A percentile compares a stretch with the other conserved stretches of the same genome.
phyloP scores from a whole-genome alignment of 2,888 invertebrate genomes.

The Mellilla xanthometata region DNA sequence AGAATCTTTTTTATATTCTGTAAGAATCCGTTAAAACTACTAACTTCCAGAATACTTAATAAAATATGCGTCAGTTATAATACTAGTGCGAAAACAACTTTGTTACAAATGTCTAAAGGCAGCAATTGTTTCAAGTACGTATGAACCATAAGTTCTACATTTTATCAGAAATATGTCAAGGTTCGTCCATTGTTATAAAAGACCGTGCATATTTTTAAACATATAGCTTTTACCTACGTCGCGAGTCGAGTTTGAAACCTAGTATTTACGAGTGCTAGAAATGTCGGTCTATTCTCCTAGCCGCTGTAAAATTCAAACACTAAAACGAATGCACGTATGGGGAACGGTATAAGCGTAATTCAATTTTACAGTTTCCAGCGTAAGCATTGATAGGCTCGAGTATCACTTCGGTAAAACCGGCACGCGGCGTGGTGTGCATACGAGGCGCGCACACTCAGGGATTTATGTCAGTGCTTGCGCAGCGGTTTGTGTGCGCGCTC shows the following conservation, averaged over 20 bases:
- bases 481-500: conserved; percentile 65
- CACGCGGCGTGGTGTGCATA: conserved; percentile 59
- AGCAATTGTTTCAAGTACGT: conserved; percentile 19
- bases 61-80: no score
- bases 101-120: conserved; percentile 7
- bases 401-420: conserved; percentile 50
- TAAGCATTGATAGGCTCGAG: conserved; percentile 44
- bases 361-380: conserved; percentile 51
- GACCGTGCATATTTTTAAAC: conserved; percentile 21
- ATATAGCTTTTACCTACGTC: conserved; percentile 6
- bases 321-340: conserved; percentile 40
- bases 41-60: no score
- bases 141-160: conserved; percentile 24
- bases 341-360: conserved; percentile 43
- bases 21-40: no score
- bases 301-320: conserved; percentile 34
- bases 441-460: conserved; percentile 81
- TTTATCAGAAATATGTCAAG: conserved; percentile 38
- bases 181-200: conserved; percentile 22
- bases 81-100: conserved; percentile 1
- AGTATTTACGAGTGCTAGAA: conserved; percentile 27
- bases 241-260: conserved; percentile 19
- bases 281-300: conserved; percentile 33
- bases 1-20: no score
- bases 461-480: conserved; percentile 67